phyloP scores from a whole-genome alignment of 1,140 invertebrate species.

The Drosophila ananassae region DNA sequence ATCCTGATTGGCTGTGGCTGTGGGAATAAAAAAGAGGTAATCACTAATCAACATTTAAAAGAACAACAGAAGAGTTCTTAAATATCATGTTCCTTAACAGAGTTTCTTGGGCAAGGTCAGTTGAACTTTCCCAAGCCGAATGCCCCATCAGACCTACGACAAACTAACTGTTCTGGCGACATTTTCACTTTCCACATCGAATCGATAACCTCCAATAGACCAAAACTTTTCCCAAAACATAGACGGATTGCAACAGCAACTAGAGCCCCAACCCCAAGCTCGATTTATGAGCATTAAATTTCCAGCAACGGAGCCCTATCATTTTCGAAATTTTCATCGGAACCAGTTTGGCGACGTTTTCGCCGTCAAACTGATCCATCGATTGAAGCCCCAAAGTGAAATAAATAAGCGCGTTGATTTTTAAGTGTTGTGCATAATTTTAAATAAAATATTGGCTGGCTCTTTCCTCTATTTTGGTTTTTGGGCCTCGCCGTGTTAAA shows the following conservation, averaged over 20 bases:
- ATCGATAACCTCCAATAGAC: conserved; percentile 7
- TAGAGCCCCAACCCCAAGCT: conserved; percentile 40
- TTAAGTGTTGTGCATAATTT: conserved; percentile 82
- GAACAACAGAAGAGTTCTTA: too few relatives aligned
- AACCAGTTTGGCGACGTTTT: conserved; percentile 74
- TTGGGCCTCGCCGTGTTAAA: conserved; percentile 18
- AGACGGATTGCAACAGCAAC: conserved; percentile 60
- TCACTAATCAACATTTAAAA: not conserved
- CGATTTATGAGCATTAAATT: conserved; percentile 75
- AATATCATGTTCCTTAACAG: not conserved
- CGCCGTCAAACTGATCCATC: conserved; percentile 73
- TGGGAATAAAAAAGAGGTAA: not conserved
- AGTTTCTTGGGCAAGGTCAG: conserved; percentile 40
- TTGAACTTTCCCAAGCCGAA: conserved; percentile 35
- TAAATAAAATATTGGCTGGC: conserved; percentile 62
- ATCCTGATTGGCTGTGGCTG: conserved; percentile 15
- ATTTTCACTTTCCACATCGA: conserved; percentile 66
- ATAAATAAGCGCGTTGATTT: conserved; percentile 78
- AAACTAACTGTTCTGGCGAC: conserved; percentile 62
- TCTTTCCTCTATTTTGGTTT: conserved; percentile 31
- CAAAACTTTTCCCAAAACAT: conserved; percentile 36
- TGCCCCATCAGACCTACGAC: conserved; percentile 62
- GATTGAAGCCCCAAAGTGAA: conserved; percentile 47
- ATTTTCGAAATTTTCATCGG: conserved; percentile 77
- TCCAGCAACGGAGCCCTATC: conserved; percentile 42